A percentile compares a stretch with the other conserved stretches of the same genome.
phyloP scores from a whole-genome alignment of 2,888 invertebrate species.

The Drosophila hawaiiensis region DNA sequence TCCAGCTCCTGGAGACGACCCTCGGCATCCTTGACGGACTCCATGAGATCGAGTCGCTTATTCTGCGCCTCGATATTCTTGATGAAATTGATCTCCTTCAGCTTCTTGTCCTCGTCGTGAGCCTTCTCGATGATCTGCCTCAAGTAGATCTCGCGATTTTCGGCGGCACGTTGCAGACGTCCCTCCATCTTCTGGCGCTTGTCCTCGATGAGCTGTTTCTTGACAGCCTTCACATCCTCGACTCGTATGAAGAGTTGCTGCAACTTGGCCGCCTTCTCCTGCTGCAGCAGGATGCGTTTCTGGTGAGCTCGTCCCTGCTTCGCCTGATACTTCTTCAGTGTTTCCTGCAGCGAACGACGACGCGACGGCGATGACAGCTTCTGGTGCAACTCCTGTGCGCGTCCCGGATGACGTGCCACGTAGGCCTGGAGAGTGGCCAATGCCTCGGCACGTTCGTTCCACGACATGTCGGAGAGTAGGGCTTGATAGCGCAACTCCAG shows the following conservation, averaged over 20 bases:
- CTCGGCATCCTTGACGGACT: slow-evolving; percentile 91
- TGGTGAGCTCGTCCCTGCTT: slow-evolving; percentile 96
- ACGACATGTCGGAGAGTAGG: slow-evolving; percentile 90
- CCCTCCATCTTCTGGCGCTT: slow-evolving; percentile 91
- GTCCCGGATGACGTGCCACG: slow-evolving; percentile 95
- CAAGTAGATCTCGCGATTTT: slow-evolving; percentile 93
- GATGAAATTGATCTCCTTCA: slow-evolving; percentile 98
- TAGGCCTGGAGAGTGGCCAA: slow-evolving; percentile 91
- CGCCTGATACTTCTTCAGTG: slow-evolving; percentile 92
- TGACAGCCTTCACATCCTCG: slow-evolving; percentile 93
- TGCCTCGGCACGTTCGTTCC: slow-evolving; percentile 94
- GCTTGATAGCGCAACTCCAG: slow-evolving; percentile 90
- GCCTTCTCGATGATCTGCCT: slow-evolving; percentile 96
- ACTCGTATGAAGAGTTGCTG: slow-evolving; percentile 95
- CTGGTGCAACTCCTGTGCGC: slow-evolving; percentile 96
- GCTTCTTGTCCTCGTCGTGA: slow-evolving; percentile 98
- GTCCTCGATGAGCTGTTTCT: slow-evolving; percentile 94
- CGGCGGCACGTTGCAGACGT: slow-evolving; percentile 93
- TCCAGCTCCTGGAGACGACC: slow-evolving; percentile 91
- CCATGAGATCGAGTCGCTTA: slow-evolving; percentile 95
- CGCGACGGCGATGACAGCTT: slow-evolving; percentile 96
- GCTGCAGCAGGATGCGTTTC: slow-evolving; percentile 92
- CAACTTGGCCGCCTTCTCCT: slow-evolving; percentile 93
- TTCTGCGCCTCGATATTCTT: slow-evolving; percentile 98
- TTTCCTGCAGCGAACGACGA: slow-evolving; percentile 93